Evolutionary conservation across 2,888 invertebrate genomes (phyloP).

Genomic region (Andrena bucephala): DNA sequence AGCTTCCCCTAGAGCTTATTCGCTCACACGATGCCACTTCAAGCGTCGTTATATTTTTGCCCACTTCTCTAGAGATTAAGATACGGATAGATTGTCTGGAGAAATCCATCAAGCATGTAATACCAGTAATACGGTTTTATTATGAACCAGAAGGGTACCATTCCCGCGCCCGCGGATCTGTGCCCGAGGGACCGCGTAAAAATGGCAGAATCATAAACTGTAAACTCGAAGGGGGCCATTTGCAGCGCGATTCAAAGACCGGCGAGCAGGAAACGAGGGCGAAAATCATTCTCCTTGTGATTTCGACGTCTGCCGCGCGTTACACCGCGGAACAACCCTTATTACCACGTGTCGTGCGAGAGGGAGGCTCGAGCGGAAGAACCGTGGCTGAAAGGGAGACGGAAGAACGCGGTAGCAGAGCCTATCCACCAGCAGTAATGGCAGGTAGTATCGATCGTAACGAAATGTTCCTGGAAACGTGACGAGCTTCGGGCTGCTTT

Average conservation of each 20-base stretch:
- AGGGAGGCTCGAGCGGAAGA: slow-evolving; percentile 37
- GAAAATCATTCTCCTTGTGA: slow-evolving; percentile 65
- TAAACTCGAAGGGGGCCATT: slow-evolving; percentile 5
- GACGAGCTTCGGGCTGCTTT: slow-evolving; percentile 74
- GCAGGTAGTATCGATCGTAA: slow-evolving; percentile 79
- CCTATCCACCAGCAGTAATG: slow-evolving; percentile 73
- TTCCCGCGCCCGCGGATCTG: neutral
- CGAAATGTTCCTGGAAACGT: slow-evolving; percentile 76
- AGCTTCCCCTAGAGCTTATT: no score
- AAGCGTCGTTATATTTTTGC: no score
- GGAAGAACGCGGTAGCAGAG: slow-evolving; percentile 52
- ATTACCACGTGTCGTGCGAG: slow-evolving; percentile 60
- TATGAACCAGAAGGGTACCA: neutral
- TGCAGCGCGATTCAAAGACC: slow-evolving; percentile 25
- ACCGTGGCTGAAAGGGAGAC: slow-evolving; percentile 33
- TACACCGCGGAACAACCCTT: slow-evolving; percentile 74
- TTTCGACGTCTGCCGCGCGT: slow-evolving; percentile 67
- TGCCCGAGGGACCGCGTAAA: neutral
- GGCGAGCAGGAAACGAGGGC: slow-evolving; percentile 37
- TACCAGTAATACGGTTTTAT: neutral
- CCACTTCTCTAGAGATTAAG: no score
- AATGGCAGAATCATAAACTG: slow-evolving; percentile 38
- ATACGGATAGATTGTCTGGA: no score
- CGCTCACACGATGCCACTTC: no score
- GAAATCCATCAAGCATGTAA: neutral